Base-by-base conservation (phyloP, 1,140 invertebrate genomes). In the Bombus pyrosoma region DNA sequence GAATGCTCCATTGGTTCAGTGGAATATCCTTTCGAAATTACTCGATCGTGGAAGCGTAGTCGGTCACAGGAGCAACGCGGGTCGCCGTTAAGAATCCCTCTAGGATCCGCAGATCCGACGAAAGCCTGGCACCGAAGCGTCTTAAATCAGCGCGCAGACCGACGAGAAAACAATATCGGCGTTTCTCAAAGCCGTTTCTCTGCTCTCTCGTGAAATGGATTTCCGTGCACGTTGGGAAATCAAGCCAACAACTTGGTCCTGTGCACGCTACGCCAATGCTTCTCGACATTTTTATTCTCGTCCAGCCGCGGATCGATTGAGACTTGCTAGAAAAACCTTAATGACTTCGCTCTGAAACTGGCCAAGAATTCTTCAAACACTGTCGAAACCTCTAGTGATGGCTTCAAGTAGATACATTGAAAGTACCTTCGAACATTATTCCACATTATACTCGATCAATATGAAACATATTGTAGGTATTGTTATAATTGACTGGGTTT, bases 161-260 rank as follows among this genome's bases (percentile, higher is more conserved):
- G 13, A 32, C 37, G 10, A 39, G 62, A 62, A 66, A 84, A 84
- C 75, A 84, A 71, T 84, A 84, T 83, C 75, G 82, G 47, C 64
- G 66, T 79, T 71, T 62, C 75, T 79, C 75, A 37, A 84, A 62
- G 47, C 53, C 43, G 68, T 41, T 39, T 72, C 68, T 73, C 68
- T 47, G 41, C 25, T 74, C 69, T 59, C n/a, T 68, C 41, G 78
- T 73, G 78, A 85, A 85, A 81, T 80, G 34, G 74, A 72, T 80
- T 84, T 71, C 66, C 64, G 66, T 71, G 76, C 39, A 69, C 83
- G 39, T 18, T 80, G 76, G 64, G 64, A 80, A 80, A 80, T 84
- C 76, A 72, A 80, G 76, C 66, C 64, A 59, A 76, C 74, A 68
- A 78, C 47, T 66, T 37, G 59, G 41, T 62, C 3, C 15, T 43